Base-by-base conservation (phyloP, 92 coral and sea anemone genomes). In the Parazoanthus darwini region DNA sequence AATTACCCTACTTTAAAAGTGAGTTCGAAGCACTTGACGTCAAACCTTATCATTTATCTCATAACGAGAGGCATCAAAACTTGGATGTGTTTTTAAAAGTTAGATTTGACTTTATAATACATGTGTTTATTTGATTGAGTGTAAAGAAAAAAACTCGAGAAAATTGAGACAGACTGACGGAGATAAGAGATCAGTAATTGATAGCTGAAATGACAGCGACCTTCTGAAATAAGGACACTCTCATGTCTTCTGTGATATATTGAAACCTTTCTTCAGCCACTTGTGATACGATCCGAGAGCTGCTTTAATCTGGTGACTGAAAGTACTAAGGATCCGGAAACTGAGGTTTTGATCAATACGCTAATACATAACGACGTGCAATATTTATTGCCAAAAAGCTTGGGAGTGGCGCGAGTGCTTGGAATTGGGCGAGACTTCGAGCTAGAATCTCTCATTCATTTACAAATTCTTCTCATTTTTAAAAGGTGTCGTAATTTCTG, bases 321-420 rank as follows among this genome's bases (percentile, higher is more conserved):
- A 70, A 84, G 15, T 46, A 63, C 70, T 63, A 20, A 63, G 6
- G 44, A 36, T 43, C 43, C 78, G 87, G 87, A 84, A 70, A 67
- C n/a, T 46, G 87, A 84, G 79, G 87, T 43, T 84, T 72, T 50
- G 66, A 67, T 46, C 50, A 58, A 56, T 78, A 58, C 48, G 15
- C 23, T 33, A 3, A 48, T 23, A 20, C 29, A 1, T n/a, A 59
- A 54, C 42, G 25, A 26, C 26, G 51, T 79, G 48, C 77, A 26
- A 36, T 29, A 73, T 72, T 36, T 29, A 10, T 33, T 11, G 77
- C 18, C 38, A 23, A 10, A 16, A 44, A 78, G 36, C n/a, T 54
- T 54, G 85, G 85, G 72, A 56, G 71, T 35, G 73, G 26, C 42
- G 50, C 43, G 6, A 80, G 16, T 29, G 66, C 70, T 33, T 11